A percentile compares a stretch with the other conserved stretches of the same genome.
These are phyloP conservation scores for Melanocharis versteri DNA, from an alignment of 2,113 vertebrate species.

Conservation along the genomic window DNA sequence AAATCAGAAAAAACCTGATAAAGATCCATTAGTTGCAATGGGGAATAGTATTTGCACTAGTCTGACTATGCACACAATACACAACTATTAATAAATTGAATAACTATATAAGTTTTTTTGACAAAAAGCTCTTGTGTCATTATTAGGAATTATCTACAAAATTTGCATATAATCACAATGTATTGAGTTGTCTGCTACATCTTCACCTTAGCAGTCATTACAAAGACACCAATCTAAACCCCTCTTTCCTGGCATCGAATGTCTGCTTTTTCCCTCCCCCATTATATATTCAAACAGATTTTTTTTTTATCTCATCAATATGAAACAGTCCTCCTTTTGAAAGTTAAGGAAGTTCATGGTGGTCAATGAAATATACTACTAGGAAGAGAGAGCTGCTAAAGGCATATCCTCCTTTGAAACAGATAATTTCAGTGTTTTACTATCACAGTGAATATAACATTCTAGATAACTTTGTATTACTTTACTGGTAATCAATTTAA, in stretches of 20 bases:
- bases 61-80: not conserved
- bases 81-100: not conserved
- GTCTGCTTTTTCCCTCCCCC: accelerated
- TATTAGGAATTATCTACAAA: not conserved
- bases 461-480: not conserved
- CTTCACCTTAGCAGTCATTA: not conserved
- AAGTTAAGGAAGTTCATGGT: not conserved
- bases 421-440: not conserved
- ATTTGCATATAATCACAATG: not conserved
- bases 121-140: not conserved
- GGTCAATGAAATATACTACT: not conserved
- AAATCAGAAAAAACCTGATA: not conserved
- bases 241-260: not conserved
- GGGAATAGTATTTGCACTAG: not conserved
- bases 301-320: not conserved
- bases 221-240: not conserved
- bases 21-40: not conserved
- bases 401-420: not conserved
- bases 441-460: not conserved
- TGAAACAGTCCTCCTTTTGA: not conserved
- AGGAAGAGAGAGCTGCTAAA: not conserved
- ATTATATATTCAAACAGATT: not conserved
- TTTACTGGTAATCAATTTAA: not conserved
- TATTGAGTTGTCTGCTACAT: not conserved
- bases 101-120: not conserved